Conservation (phyloP, 2,113 vertebrate genomes). For the Equus quagga region DNA sequence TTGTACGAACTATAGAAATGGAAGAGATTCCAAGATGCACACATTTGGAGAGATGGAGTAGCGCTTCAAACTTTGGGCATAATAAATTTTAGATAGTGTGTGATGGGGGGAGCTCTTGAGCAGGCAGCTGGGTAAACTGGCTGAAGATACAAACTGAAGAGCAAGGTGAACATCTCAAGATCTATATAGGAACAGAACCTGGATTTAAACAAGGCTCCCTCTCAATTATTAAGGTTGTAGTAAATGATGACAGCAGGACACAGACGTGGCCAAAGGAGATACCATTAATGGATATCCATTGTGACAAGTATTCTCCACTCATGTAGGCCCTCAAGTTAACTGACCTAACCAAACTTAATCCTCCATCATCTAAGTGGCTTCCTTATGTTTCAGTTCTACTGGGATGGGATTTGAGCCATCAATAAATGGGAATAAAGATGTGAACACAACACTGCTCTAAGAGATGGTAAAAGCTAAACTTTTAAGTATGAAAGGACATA, state of each 20-base stretch:
- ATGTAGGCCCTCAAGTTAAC: neutral
- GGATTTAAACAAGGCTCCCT: neutral
- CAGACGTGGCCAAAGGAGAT: neutral
- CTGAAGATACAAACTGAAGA: neutral
- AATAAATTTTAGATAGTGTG: neutral
- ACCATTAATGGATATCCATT: neutral
- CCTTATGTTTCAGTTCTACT: neutral
- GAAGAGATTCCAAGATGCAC: neutral
- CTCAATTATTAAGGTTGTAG: neutral
- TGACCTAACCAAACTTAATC: neutral
- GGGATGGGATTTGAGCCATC: neutral
- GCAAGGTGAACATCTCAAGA: neutral
- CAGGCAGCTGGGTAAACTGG: neutral
- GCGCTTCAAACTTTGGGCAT: neutral
- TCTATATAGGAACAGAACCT: neutral
- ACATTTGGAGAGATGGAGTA: neutral
- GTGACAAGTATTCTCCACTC: neutral
- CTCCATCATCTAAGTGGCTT: neutral
- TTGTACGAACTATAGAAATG: neutral
- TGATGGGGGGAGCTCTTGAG: neutral
- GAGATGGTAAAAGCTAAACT: neutral
- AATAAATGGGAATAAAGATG: neutral
- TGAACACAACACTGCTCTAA: neutral
- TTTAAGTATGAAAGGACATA: neutral
- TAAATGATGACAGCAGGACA: neutral